These are phyloP conservation scores for Arrhamphus sclerolepis DNA, from an alignment of 2,797 vertebrate species.

Conservation along the genomic window DNA sequence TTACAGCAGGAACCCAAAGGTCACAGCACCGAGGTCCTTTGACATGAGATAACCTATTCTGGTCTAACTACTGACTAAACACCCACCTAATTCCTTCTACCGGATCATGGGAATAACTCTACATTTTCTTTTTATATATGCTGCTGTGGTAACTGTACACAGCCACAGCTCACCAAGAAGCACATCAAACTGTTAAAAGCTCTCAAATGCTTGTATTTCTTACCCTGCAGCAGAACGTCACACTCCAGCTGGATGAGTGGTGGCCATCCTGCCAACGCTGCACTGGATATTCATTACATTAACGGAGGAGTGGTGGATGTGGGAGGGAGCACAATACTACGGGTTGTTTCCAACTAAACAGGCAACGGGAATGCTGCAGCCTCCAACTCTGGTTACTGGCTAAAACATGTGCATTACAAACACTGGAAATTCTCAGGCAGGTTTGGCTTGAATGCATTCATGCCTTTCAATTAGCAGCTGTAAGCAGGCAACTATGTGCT, in stretches of 20 bases:
- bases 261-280: slow-evolving; percentile 25
- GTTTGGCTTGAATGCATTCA: neutral
- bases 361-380: slow-evolving; percentile 18
- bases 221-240: slow-evolving; percentile 6
- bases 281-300: slow-evolving; percentile 63
- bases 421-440: neutral
- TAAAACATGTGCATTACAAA: slow-evolving; percentile 29
- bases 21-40: too few relatives aligned
- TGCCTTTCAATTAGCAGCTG: slow-evolving; percentile 12
- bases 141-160: neutral
- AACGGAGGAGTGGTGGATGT: slow-evolving; percentile 43
- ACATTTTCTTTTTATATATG: neutral
- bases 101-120: neutral
- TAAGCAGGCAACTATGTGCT: slow-evolving; percentile 33
- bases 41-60: neutral
- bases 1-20: too few relatives aligned
- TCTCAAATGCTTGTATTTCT: slow-evolving; percentile 5
- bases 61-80: neutral
- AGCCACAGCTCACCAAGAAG: neutral
- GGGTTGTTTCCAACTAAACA: slow-evolving; percentile 19
- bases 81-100: too few relatives aligned
- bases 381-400: slow-evolving; percentile 10
- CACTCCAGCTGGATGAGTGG: slow-evolving; percentile 14
- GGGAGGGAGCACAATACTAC: slow-evolving; percentile 24
- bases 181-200: slow-evolving; percentile 5